Conservation (phyloP, 1,140 invertebrate species). For the Polypedilum pembai region DNA sequence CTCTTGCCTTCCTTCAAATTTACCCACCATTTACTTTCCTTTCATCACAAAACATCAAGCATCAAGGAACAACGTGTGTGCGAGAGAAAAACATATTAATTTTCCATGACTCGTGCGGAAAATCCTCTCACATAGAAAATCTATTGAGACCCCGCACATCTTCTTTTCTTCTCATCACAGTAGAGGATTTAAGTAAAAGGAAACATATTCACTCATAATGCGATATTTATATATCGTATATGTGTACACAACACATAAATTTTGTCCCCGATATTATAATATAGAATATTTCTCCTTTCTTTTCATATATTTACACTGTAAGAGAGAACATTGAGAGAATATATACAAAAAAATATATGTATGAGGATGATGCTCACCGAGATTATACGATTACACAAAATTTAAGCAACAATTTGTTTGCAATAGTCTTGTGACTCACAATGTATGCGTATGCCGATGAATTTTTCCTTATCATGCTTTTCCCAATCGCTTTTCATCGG, state of each 20-base stretch:
- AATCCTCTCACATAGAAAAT: slow-evolving; percentile 14
- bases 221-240: not conserved
- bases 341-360: not conserved
- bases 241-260: slow-evolving; percentile 18
- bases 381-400: slow-evolving; percentile 21
- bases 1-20: not conserved
- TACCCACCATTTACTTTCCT: not conserved
- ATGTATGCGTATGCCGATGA: not conserved
- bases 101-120: slow-evolving; percentile 27
- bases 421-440: not conserved
- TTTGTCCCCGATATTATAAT: not conserved
- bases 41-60: not conserved
- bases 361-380: not conserved
- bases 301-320: too few relatives aligned
- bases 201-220: slow-evolving; percentile 1
- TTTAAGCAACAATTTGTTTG: slow-evolving; percentile 27
- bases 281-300: too few relatives aligned
- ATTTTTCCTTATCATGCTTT: not conserved
- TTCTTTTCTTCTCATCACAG: too few relatives aligned
- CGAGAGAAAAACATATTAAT: slow-evolving; percentile 23
- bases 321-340: not conserved
- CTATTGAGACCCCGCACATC: not conserved
- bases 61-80: not conserved
- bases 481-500: not conserved
- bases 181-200: not conserved